Percentiles rank a stretch among this genome's conserved stretches.
These are phyloP conservation scores for Lucifuga dentata DNA, from an alignment of 2,113 vertebrate species.

Conservation along the genomic window DNA sequence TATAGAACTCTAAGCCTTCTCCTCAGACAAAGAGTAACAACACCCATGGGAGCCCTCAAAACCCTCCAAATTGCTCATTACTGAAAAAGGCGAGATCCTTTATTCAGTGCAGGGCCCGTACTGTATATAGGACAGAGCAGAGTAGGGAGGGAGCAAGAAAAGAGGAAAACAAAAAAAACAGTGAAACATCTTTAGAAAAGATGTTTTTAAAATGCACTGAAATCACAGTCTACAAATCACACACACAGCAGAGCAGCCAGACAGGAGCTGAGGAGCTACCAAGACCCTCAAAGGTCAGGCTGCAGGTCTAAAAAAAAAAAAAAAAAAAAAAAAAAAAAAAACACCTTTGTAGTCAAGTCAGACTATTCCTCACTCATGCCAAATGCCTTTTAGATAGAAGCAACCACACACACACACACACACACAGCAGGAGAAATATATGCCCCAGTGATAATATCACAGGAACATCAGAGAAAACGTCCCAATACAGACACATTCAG, in stretches of 20 bases:
- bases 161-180: not conserved
- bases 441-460: too few species aligned
- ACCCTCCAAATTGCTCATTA: conserved; percentile 27
- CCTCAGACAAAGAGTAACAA: conserved; percentile 21
- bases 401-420: too few species aligned
- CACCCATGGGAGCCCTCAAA: conserved; percentile 23
- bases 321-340: not conserved
- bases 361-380: not conserved
- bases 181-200: not conserved
- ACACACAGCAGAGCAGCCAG: conserved; percentile 2
- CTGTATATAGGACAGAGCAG: not conserved
- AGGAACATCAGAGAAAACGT: too few species aligned
- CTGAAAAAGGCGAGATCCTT: not conserved
- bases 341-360: conserved; percentile 2
- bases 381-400: too few species aligned
- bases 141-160: not conserved
- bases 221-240: not conserved
- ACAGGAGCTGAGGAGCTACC: conserved; percentile 1
- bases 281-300: conserved; percentile 19
- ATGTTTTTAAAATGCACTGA: not conserved
- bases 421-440: too few species aligned
- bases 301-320: too few species aligned
- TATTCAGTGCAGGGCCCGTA: not conserved
- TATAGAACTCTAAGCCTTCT: conserved; percentile 13
- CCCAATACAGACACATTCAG: too few species aligned